Evolutionary conservation across 2,888 invertebrate genomes (phyloP).

Genomic region (Poecilobothrus nobilitatus): DNA sequence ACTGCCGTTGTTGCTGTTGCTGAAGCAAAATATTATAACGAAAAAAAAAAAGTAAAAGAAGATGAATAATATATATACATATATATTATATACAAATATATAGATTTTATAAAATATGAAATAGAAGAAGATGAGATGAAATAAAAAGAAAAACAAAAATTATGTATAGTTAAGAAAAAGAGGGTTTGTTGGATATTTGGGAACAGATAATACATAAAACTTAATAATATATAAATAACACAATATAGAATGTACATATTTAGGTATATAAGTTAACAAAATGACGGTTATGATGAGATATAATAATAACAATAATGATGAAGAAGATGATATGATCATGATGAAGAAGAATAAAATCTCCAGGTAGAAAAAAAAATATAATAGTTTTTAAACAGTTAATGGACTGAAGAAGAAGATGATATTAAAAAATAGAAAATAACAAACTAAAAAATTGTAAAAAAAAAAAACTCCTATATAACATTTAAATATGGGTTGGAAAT

Average conservation of each 20-base stretch:
- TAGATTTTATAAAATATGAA: too few species aligned
- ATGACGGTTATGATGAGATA: slow-evolving; percentile 1
- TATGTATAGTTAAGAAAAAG: not conserved
- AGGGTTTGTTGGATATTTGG: not conserved
- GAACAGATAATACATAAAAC: too few species aligned
- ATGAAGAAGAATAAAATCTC: not conserved
- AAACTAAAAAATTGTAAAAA: too few species aligned
- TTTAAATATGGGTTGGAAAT: not conserved
- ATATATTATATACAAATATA: too few species aligned
- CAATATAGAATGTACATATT: not conserved
- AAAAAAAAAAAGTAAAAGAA: too few species aligned
- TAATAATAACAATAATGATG: not conserved
- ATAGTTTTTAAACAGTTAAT: slow-evolving; percentile 5
- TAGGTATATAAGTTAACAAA: not conserved
- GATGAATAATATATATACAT: too few species aligned
- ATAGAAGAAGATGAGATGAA: not conserved
- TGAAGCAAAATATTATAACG: not conserved
- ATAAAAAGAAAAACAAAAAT: not conserved
- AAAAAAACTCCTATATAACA: too few species aligned
- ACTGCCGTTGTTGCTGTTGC: slow-evolving; percentile 2
- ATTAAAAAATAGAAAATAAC: not conserved
- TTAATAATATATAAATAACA: too few species aligned
- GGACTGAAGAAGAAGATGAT: slow-evolving; percentile 1
- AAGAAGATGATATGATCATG: not conserved
- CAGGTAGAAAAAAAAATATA: not conserved